Evolutionary conservation across 2,888 invertebrate species (phyloP).

Genomic region (Caenorhabditis drosophilae): DNA sequence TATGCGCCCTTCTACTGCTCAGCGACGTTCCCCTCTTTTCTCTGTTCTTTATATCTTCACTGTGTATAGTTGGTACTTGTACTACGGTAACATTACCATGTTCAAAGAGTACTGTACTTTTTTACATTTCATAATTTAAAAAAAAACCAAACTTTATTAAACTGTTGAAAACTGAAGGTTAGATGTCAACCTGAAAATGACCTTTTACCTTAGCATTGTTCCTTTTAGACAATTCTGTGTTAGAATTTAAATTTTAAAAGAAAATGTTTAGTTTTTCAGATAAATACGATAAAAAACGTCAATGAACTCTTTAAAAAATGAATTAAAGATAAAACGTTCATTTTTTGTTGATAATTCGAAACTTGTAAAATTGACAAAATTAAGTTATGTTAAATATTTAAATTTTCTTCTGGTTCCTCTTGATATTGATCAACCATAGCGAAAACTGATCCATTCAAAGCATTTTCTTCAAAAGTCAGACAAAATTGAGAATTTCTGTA

Average conservation of each 20-base stretch:
- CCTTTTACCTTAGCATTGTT: no score
- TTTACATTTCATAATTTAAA: not conserved
- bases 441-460: not conserved
- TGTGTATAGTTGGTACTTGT: no score
- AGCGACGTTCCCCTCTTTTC: conserved; percentile 25
- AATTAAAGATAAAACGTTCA: no score
- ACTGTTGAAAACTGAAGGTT: not conserved
- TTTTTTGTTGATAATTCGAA: no score
- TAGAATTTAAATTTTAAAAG: no score
- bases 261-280: no score
- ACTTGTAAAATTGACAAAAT: no score
- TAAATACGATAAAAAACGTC: no score
- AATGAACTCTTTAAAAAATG: no score
- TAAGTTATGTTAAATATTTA: no score
- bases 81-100: not conserved
- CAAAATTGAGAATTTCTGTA: not conserved
- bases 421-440: not conserved
- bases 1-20: conserved; percentile 34
- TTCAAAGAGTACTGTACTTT: not conserved
- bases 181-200: no score
- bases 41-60: conserved; percentile 27
- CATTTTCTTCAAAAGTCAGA: not conserved
- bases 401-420: not conserved
- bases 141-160: not conserved
- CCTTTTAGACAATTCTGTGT: no score